phyloP scores from a whole-genome alignment of 1,140 invertebrate genomes.

The Panagrolaimus sp. region DNA sequence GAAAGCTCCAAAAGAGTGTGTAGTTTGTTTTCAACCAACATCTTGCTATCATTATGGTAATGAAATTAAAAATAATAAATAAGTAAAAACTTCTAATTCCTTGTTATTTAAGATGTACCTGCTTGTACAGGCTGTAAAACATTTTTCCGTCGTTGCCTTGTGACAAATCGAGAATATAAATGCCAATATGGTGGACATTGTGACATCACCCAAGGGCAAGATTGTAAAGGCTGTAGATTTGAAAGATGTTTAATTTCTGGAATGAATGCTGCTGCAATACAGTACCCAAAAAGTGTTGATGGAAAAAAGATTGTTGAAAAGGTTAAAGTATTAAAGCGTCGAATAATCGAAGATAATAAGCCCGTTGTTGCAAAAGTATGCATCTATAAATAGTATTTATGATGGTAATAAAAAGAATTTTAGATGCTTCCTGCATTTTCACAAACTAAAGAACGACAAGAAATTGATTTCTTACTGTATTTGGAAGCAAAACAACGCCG shows the following conservation, averaged over 20 bases:
- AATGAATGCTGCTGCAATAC: conserved; percentile 7
- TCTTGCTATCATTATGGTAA: conserved; percentile 11
- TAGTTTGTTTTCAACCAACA: neutral
- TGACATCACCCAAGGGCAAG: neutral
- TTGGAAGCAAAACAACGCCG: conserved; percentile 11
- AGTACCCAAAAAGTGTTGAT: conserved; percentile 2
- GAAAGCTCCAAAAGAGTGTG: neutral
- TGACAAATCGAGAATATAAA: conserved; percentile 1
- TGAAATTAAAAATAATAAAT: neutral
- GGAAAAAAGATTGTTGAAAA: neutral
- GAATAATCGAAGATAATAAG: conserved; percentile 7
- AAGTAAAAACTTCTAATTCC: neutral
- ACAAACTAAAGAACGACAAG: neutral
- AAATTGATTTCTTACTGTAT: conserved; percentile 7
- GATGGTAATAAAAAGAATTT: neutral
- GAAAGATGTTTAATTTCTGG: conserved; percentile 7
- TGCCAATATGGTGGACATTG: conserved; percentile 6
- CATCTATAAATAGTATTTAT: neutral
- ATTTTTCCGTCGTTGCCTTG: conserved; percentile 3
- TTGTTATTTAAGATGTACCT: neutral
- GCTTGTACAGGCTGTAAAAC: conserved; percentile 1
- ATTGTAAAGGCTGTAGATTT: neutral
- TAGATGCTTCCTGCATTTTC: conserved; percentile 12
- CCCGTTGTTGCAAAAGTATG: conserved; percentile 3
- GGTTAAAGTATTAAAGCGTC: neutral